These are phyloP conservation scores for Acomys russatus DNA, from an alignment of 2,797 vertebrate genomes.

Conservation along the genomic window DNA sequence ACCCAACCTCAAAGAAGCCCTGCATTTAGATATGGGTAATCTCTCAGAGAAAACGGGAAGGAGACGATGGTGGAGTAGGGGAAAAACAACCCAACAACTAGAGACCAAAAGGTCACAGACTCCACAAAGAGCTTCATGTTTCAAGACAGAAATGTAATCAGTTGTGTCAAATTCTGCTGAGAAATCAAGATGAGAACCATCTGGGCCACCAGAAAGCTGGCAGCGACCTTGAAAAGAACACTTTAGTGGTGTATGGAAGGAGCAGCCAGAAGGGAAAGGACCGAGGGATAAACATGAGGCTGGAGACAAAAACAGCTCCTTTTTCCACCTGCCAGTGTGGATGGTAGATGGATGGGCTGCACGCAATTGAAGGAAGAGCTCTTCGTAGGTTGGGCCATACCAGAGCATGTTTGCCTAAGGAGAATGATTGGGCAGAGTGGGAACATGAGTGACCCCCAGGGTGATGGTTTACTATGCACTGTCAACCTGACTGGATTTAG, in stretches of 20 bases:
- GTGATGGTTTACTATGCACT: background rate
- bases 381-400: background rate
- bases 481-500: background rate
- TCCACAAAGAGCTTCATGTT: background rate
- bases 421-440: background rate
- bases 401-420: background rate
- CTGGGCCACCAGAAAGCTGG: slow-evolving; percentile 36
- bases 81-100: background rate
- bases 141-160: slow-evolving; percentile 27
- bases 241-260: background rate
- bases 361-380: background rate
- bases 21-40: background rate
- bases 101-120: background rate
- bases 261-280: slow-evolving; percentile 2
- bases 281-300: background rate
- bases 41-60: background rate
- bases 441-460: background rate
- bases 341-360: background rate
- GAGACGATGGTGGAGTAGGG: background rate
- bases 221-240: background rate
- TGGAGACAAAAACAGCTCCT: background rate
- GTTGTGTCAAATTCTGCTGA: slow-evolving; percentile 36
- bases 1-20: background rate
- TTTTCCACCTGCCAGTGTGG: background rate
- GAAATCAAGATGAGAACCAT: slow-evolving; percentile 7